Percentiles rank a stretch among this genome's conserved stretches.
phyloP scores from a whole-genome alignment of 2,888 invertebrate species.

The Drosophila rubida region DNA sequence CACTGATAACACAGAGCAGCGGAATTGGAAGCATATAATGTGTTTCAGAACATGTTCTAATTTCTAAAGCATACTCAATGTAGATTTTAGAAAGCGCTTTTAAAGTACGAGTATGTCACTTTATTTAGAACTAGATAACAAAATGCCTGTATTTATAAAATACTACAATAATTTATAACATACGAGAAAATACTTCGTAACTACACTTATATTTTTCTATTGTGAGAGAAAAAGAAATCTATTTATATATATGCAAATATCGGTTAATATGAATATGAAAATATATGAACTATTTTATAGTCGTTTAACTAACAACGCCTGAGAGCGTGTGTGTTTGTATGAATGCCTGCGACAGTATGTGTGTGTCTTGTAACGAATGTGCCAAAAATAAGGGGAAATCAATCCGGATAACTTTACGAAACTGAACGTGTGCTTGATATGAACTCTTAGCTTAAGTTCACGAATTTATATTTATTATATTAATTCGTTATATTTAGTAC shows the following conservation, averaged over 20 bases:
- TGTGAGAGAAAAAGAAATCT: not conserved
- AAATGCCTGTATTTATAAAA: conserved; percentile 76
- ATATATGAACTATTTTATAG: conserved; percentile 55
- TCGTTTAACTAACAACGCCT: conserved; percentile 47
- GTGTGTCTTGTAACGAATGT: conserved; percentile 65
- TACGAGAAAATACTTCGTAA: conserved; percentile 16
- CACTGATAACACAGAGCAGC: conserved; percentile 53
- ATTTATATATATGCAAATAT: conserved; percentile 12
- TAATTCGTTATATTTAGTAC: conserved; percentile 39
- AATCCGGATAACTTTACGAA: conserved; percentile 45
- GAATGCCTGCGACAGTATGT: conserved; percentile 24
- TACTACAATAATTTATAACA: conserved; percentile 41
- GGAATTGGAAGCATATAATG: conserved; percentile 2
- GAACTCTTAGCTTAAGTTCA: conserved; percentile 53
- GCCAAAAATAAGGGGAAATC: conserved; percentile 66
- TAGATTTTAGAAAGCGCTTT: conserved; percentile 67
- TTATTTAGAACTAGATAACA: conserved; percentile 60
- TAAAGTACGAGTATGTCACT: conserved; percentile 62
- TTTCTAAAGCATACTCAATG: conserved; percentile 44
- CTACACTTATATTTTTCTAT: conserved; percentile 18
- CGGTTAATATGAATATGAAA: conserved; percentile 27
- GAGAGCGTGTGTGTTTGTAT: conserved; percentile 28
- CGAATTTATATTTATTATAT: conserved; percentile 55
- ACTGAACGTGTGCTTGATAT: conserved; percentile 60
- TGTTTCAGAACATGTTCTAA: conserved; percentile 29